These are phyloP conservation scores for Passerina amoena DNA, from an alignment of 2,113 vertebrate species.

Conservation along the genomic window DNA sequence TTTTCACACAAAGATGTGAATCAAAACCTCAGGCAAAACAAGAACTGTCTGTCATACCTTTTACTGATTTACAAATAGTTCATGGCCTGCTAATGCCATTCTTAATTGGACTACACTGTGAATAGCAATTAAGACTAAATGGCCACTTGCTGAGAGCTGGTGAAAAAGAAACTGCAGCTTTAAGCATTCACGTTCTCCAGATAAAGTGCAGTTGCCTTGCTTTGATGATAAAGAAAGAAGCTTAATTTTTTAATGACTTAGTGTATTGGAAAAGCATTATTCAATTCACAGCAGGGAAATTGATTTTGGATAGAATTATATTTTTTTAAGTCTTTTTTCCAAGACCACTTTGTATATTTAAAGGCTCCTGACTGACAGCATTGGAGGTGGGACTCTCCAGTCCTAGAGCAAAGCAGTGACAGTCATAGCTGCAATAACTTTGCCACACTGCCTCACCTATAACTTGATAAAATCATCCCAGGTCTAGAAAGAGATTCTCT, in stretches of 20 bases:
- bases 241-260: neutral
- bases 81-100: slow-evolving; percentile 56
- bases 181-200: slow-evolving; percentile 52
- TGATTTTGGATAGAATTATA: neutral
- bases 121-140: slow-evolving; percentile 76
- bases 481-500: neutral
- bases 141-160: slow-evolving; percentile 72
- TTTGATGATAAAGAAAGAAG: slow-evolving; percentile 42
- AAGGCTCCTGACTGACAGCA: neutral
- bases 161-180: slow-evolving; percentile 64
- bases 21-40: slow-evolving; percentile 55
- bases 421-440: neutral
- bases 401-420: neutral
- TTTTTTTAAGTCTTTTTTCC: neutral
- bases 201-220: slow-evolving; percentile 45
- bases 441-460: neutral
- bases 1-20: slow-evolving; percentile 46
- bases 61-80: slow-evolving; percentile 73
- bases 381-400: neutral
- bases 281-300: slow-evolving; percentile 3
- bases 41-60: slow-evolving; percentile 65
- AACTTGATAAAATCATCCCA: neutral
- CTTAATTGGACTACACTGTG: slow-evolving; percentile 73
- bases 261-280: neutral
- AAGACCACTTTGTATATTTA: neutral